phyloP scores from a whole-genome alignment of 1,140 invertebrate genomes.

The Lepidurus packardi region DNA sequence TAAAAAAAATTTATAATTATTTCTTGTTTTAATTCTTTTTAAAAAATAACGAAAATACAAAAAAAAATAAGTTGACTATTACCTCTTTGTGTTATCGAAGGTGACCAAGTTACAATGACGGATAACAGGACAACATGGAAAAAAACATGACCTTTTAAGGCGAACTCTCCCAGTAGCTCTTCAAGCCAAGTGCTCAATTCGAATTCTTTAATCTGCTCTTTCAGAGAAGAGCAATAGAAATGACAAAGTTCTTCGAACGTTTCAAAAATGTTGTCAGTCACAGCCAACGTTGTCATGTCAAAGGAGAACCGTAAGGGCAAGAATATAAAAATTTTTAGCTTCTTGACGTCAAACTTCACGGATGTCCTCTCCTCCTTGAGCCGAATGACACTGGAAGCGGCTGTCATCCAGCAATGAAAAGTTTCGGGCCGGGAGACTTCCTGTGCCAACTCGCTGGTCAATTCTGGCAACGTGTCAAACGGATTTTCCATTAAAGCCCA shows the following conservation, averaged over 20 bases:
- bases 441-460: background rate
- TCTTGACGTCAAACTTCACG: background rate
- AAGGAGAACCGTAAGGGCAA: background rate
- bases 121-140: background rate
- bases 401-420: background rate
- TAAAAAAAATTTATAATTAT: background rate
- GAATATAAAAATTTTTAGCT: background rate
- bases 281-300: background rate
- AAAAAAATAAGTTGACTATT: background rate
- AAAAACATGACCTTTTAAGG: background rate
- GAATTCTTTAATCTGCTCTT: background rate
- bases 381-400: background rate
- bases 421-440: background rate
- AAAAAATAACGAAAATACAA: background rate
- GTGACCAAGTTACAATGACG: background rate
- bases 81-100: background rate
- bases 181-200: background rate
- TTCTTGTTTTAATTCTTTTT: background rate
- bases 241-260: background rate
- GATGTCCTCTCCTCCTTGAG: background rate
- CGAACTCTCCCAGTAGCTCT: background rate
- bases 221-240: background rate
- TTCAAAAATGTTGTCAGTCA: background rate
- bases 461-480: background rate
- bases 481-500: background rate